Base-by-base conservation (phyloP, 2,888 invertebrate species). In the Mythimna impura region DNA sequence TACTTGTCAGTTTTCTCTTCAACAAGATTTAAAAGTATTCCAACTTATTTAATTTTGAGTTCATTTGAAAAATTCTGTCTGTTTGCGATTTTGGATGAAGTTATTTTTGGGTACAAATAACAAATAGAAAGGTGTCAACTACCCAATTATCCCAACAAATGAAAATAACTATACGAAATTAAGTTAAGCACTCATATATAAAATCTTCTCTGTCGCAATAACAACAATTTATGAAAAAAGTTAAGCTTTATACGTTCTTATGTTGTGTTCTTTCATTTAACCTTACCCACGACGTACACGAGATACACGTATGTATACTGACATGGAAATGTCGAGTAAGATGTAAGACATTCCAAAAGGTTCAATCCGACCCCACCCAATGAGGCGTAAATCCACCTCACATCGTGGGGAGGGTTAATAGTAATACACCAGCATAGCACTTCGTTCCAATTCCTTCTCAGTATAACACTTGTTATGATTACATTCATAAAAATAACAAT, bases 401-500 rank as follows among this genome's bases (percentile, higher is more conserved):
- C 70, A 43, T 66, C 20, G 58, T 40, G n/a, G 34, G 70, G 25
- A 25, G 25, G 67, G 62, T 76, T 84, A 66, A 71, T 76, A 76
- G 55, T 43, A 70, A 52, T 63, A 61, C 58, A 17, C 25, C 17
- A 50, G 60, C 25, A 57, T 20, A 64, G 34, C 52, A 81, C 34
- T 81, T 70, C 65, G 47, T 60, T 50, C 25, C 69, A 55, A 62
- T 83, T 54, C 60, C 47, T 64, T 66, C 55, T 50, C 65, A 52
- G 68, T 73, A 55, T 62, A 62, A 68, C 66, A 67, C 61, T 67
- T 81, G 77, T 68, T 71, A 81, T 71, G 77, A 81, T 76, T 60
- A 76, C 76, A 50, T 68, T 61, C 66, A 82, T 82, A 82, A 71
- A 71, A 81, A 81, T 73, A 84, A 74, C 78, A 77, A 84, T 70